These are phyloP conservation scores for Rotaria sp. DNA, from an alignment of 2,888 invertebrate species.

Conservation along the genomic window DNA sequence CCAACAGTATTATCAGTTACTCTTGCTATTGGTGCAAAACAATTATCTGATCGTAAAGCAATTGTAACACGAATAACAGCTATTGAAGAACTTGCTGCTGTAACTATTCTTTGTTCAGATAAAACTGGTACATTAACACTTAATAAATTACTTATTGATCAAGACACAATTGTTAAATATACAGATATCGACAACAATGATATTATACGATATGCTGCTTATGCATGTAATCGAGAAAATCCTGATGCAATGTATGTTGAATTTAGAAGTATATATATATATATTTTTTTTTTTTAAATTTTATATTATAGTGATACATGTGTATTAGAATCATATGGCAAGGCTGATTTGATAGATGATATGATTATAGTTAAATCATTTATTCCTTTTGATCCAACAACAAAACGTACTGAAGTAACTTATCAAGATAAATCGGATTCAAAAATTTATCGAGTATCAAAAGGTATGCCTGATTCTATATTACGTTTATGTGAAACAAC, in stretches of 20 bases:
- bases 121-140: conserved; percentile 8
- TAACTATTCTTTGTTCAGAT: conserved; percentile 7
- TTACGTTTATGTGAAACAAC: background rate
- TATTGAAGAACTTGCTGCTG: conserved; percentile 6
- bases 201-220: conserved; percentile 1
- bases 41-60: conserved; percentile 10
- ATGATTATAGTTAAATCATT: background rate
- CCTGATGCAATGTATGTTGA: background rate
- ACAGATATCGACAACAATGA: background rate
- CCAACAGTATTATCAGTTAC: background rate
- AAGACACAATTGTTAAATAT: background rate
- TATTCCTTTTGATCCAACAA: background rate
- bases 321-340: background rate
- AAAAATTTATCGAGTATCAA: background rate
- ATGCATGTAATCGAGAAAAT: background rate
- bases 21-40: conserved; percentile 2
- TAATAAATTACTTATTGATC: background rate
- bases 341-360: background rate
- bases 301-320: background rate
- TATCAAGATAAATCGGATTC: background rate
- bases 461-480: background rate
- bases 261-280: background rate
- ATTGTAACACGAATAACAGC: conserved; percentile 5
- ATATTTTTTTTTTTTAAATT: background rate
- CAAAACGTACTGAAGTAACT: background rate